phyloP scores from a whole-genome alignment of 2,888 invertebrate genomes.

The Panzeria rudis region DNA sequence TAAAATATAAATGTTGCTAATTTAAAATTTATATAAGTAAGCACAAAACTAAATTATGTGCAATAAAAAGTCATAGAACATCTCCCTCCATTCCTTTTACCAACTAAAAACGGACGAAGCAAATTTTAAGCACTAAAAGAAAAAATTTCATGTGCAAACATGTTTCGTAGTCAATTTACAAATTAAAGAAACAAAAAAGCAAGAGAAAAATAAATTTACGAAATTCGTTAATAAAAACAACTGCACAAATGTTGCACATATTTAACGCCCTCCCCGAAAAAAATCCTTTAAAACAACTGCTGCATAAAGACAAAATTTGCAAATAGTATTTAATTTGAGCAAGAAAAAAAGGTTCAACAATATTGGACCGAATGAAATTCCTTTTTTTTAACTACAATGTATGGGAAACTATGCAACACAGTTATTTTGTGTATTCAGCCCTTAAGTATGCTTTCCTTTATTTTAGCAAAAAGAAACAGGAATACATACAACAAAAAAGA shows the following conservation, averaged over 20 bases:
- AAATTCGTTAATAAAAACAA: slow-evolving; percentile 27
- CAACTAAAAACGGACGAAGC: neutral
- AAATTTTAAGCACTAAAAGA: neutral
- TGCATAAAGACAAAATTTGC: slow-evolving; percentile 22
- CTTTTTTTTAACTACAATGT: neutral
- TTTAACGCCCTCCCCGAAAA: neutral
- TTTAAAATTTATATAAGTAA: too few relatives aligned
- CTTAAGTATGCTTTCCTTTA: slow-evolving; percentile 59
- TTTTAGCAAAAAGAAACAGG: slow-evolving; percentile 15
- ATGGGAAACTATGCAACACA: slow-evolving; percentile 48
- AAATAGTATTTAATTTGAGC: slow-evolving; percentile 41
- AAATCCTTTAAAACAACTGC: neutral
- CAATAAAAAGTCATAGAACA: neutral
- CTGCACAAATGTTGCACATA: neutral
- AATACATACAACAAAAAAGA: neutral
- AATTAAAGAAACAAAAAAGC: slow-evolving; percentile 75
- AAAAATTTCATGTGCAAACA: slow-evolving; percentile 39
- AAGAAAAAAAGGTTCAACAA: slow-evolving; percentile 18
- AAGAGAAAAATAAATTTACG: slow-evolving; percentile 27
- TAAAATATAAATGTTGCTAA: neutral
- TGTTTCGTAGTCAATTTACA: slow-evolving; percentile 78
- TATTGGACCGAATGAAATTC: neutral
- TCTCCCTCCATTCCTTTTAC: neutral
- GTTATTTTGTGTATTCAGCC: slow-evolving; percentile 47
- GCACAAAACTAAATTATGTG: slow-evolving; percentile 1